Evolutionary conservation across 2,797 vertebrate species (phyloP).

Genomic region (Chloroceryle inda): DNA sequence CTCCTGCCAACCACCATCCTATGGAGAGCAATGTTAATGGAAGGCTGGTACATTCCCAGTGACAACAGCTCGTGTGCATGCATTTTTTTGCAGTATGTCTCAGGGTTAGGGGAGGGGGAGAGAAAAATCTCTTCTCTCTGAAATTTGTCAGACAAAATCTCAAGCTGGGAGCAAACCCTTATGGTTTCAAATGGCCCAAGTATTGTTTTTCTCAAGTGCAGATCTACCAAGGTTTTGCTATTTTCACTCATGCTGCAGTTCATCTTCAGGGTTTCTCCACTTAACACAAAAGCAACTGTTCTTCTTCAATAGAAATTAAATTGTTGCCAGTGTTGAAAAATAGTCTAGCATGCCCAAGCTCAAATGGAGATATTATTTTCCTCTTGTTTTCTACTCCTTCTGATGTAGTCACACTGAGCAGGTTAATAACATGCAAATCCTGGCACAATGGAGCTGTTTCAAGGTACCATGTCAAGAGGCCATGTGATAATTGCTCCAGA

Average conservation of each 20-base stretch:
- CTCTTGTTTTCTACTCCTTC: conserved; percentile 17
- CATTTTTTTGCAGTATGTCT: conserved; percentile 41
- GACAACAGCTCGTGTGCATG: conserved; percentile 6
- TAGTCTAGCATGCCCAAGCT: neutral
- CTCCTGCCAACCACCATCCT: conserved; percentile 66
- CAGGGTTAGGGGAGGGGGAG: neutral
- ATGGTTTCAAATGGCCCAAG: conserved; percentile 12
- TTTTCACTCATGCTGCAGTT: neutral
- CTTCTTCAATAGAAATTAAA: conserved; percentile 18
- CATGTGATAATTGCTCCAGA: neutral
- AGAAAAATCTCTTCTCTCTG: conserved; percentile 22
- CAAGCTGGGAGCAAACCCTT: conserved; percentile 27
- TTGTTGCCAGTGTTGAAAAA: neutral
- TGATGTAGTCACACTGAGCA: neutral
- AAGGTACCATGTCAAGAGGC: conserved; percentile 27
- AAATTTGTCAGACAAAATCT: conserved; percentile 54
- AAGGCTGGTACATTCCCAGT: conserved; percentile 62
- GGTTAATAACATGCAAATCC: conserved; percentile 59
- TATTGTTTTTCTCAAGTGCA: conserved; percentile 1
- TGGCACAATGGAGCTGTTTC: conserved; percentile 31
- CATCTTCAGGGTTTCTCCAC: conserved; percentile 25
- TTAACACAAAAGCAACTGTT: conserved; percentile 14
- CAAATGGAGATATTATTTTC: neutral
- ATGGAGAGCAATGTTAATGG: conserved; percentile 63
- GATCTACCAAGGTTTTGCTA: neutral